Base-by-base conservation (phyloP, 2,888 invertebrate genomes). In the Sturmia bella region DNA sequence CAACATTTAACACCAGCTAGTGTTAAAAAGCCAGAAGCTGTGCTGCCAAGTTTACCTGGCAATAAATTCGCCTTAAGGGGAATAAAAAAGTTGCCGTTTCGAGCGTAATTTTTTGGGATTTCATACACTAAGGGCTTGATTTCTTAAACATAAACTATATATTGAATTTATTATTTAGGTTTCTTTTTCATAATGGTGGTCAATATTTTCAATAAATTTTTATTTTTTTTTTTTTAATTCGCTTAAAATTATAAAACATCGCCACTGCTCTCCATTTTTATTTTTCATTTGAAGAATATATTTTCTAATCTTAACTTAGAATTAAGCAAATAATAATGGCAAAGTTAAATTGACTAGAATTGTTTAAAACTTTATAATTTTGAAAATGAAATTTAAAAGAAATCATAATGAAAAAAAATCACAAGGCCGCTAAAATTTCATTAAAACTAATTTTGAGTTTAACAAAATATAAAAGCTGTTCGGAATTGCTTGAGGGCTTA, bases 351-450 rank as follows among this genome's bases (percentile, higher is more conserved):
- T 81, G 84, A 84, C 81, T 82, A 82, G 81, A 84, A 64, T 66
- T 15, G 48, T 61, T 68, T 9, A 21, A 54, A 64, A 39, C 37
- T 57, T 41, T 61, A 7, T 15, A 27, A 15, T 24, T 5, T 24
- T 6, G 13, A 27, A 73, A 19, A 57, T 27, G 63, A 43, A 61
- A 73, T 56, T 11, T 41, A 56, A 17, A 66, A 76, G 24, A n/a
- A 61, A 66, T 48, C 56, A 32, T 32, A 32, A 7, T 32, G 1
- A 37, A 66, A 63, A 50, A 70, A 59, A 82, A 80, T 84, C 77
- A 77, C 82, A 84, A 84, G 84, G 84, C 84, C 84, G 84, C 84
- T 70, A 77, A 80, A 83, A 78, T 74, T 78, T 72, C 78, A 78
- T 80, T 72, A 75, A 72, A 81, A 83, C 75, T 80, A 83, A 80